These are phyloP conservation scores for Orius laevigatus DNA, from an alignment of 1,140 invertebrate genomes.

Conservation along the genomic window DNA sequence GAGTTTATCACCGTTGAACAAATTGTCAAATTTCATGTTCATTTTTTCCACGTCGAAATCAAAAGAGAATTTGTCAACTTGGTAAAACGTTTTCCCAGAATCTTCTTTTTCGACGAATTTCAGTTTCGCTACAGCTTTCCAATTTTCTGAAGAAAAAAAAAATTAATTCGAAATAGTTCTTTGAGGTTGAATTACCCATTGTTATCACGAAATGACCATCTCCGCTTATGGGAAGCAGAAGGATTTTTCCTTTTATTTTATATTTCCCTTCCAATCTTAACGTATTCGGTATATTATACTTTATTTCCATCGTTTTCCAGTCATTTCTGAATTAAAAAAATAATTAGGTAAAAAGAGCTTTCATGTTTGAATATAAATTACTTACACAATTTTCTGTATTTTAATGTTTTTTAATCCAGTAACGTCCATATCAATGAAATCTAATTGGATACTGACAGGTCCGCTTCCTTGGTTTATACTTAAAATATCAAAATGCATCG, in stretches of 20 bases:
- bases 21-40: constrained; percentile 33
- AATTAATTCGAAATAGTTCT: not conserved
- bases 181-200: constrained; percentile 15
- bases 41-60: constrained; percentile 31
- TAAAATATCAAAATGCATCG: constrained; percentile 21
- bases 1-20: constrained; percentile 36
- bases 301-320: constrained; percentile 6
- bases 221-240: constrained; percentile 22
- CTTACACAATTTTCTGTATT: constrained; percentile 22
- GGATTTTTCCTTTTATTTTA: constrained; percentile 21
- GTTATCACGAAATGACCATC: constrained; percentile 19
- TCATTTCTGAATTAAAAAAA: not conserved
- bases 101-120: constrained; percentile 1
- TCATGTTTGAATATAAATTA: not conserved
- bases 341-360: not conserved
- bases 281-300: not conserved
- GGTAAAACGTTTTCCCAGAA: not conserved
- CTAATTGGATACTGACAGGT: constrained; percentile 25
- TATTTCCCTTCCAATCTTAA: constrained; percentile 19
- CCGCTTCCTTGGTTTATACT: constrained; percentile 22
- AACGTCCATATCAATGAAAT: constrained; percentile 27
- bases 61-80: not conserved
- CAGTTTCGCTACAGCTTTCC: not conserved
- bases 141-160: constrained; percentile 4
- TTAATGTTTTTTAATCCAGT: constrained; percentile 23